These are phyloP conservation scores for Diuraphis noxia DNA, from an alignment of 1,140 invertebrate genomes.

Conservation along the genomic window DNA sequence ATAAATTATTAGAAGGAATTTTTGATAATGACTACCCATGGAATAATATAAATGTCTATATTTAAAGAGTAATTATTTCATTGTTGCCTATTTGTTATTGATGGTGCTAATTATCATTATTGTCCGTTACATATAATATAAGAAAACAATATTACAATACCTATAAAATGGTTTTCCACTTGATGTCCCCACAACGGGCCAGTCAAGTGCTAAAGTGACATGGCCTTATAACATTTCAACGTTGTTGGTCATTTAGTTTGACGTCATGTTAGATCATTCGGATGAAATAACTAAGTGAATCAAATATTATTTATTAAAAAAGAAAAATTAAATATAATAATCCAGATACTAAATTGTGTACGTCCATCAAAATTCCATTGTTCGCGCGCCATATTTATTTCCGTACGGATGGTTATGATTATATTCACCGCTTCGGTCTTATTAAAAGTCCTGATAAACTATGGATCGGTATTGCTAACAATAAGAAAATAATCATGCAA, in stretches of 20 bases:
- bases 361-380: slow-evolving; percentile 5
- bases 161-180: not conserved
- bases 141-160: no score
- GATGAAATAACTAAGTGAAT: not conserved
- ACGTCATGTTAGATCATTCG: not conserved
- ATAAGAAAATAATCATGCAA: not conserved
- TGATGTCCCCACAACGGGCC: not conserved
- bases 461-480: not conserved
- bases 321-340: not conserved
- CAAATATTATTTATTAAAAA: not conserved
- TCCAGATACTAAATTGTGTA: not conserved
- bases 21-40: not conserved
- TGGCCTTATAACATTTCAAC: not conserved
- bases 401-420: not conserved
- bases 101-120: not conserved
- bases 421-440: not conserved
- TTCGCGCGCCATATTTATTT: not conserved
- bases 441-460: not conserved
- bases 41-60: not conserved
- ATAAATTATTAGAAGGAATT: not conserved
- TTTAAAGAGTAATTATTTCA: not conserved
- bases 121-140: not conserved
- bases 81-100: not conserved
- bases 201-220: not conserved
- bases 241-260: not conserved